Conservation (phyloP, 2,888 invertebrate species). For the Acrocera orbiculus region DNA sequence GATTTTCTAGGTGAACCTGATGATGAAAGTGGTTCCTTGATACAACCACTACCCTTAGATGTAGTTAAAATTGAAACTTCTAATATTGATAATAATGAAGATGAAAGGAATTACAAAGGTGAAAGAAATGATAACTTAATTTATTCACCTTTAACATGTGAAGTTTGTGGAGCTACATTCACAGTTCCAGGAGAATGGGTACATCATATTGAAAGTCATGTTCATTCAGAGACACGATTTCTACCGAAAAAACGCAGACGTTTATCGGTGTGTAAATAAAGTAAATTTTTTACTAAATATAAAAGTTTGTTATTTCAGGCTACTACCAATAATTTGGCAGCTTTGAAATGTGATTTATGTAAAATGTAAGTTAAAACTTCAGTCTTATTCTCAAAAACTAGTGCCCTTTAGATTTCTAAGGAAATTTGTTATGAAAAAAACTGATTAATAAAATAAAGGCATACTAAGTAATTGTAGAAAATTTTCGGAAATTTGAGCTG, state of each 20-base stretch:
- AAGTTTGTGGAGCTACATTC: conserved; percentile 69
- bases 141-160: conserved; percentile 63
- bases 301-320: too few relatives aligned
- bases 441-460: too few relatives aligned
- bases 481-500: too few relatives aligned
- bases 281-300: background rate
- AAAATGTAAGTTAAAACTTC: conserved; percentile 37
- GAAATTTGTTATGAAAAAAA: too few relatives aligned
- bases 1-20: conserved; percentile 40
- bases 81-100: conserved; percentile 3
- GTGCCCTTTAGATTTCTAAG: too few relatives aligned
- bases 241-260: conserved; percentile 33
- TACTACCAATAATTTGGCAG: too few relatives aligned
- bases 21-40: conserved; percentile 2
- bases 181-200: conserved; percentile 69
- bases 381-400: too few relatives aligned
- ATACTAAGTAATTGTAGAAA: too few relatives aligned
- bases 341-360: conserved; percentile 60
- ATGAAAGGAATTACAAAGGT: conserved; percentile 16
- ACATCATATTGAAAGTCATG: conserved; percentile 64
- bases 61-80: conserved; percentile 7
- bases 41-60: conserved; percentile 4
- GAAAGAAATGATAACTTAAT: conserved; percentile 29
- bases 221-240: conserved; percentile 35
- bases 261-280: conserved; percentile 33